Evolutionary conservation across 2,888 invertebrate genomes (phyloP).

Genomic region (Drosophila pseudotakahashii): DNA sequence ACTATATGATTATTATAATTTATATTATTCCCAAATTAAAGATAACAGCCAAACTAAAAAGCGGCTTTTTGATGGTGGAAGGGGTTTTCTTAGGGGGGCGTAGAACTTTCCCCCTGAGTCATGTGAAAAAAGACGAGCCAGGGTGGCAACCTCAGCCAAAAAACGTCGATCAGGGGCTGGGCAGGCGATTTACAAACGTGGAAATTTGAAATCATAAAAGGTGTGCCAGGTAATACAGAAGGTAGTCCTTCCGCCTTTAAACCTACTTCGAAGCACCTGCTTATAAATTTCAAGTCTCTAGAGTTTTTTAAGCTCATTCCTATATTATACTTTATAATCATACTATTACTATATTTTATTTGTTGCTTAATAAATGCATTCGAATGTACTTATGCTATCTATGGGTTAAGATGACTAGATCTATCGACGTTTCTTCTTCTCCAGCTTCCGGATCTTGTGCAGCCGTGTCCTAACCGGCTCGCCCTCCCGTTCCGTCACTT

Average conservation of each 20-base stretch:
- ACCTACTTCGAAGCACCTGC: too few species aligned
- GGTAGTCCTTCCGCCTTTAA: too few species aligned
- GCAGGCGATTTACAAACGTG: conserved; percentile 1
- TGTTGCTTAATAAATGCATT: conserved; percentile 18
- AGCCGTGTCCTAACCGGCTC: conserved; percentile 77
- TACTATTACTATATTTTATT: conserved; percentile 8
- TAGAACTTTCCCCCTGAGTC: conserved; percentile 47
- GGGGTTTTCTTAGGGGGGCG: conserved; percentile 14
- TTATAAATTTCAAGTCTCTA: too few species aligned
- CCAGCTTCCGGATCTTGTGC: conserved; percentile 82
- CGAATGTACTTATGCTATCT: conserved; percentile 20
- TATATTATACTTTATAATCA: not conserved
- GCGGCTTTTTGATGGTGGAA: conserved; percentile 22
- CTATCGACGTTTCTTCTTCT: conserved; percentile 83
- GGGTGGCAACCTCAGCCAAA: conserved; percentile 14
- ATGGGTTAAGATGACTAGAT: not conserved
- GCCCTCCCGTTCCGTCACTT: conserved; percentile 35
- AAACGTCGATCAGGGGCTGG: conserved; percentile 11
- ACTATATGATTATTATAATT: conserved; percentile 78
- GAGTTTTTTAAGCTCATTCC: too few species aligned
- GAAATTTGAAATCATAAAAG: not conserved
- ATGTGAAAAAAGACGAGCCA: conserved; percentile 29
- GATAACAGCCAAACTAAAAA: conserved; percentile 74
- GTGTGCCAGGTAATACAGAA: not conserved
- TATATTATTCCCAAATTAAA: conserved; percentile 83